Conservation (phyloP, 2,888 invertebrate species). For the Trachelus stipa region DNA sequence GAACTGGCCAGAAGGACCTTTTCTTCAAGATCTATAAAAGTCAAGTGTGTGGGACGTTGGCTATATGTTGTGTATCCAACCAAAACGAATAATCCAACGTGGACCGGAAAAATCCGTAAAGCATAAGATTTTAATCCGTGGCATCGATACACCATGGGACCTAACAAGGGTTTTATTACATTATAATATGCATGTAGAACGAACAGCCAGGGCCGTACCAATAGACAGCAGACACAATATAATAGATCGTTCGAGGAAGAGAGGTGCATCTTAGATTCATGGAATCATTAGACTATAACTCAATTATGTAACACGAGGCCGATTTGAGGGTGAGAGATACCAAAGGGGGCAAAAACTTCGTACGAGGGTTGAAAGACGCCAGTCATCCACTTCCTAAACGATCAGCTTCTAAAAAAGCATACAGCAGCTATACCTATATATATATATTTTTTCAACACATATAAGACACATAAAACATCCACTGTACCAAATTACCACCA, state of each 20-base stretch:
- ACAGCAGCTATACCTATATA: neutral
- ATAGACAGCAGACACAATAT: constrained; percentile 16
- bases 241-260: constrained; percentile 28
- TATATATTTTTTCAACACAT: neutral
- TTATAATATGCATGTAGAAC: constrained; percentile 24
- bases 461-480: neutral
- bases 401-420: neutral
- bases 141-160: constrained; percentile 17
- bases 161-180: constrained; percentile 25
- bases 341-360: constrained; percentile 8
- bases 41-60: neutral
- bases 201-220: neutral
- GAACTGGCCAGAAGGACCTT: neutral
- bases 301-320: constrained; percentile 27
- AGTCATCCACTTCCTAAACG: constrained; percentile 9
- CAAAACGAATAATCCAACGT: neutral
- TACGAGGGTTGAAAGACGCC: constrained; percentile 9
- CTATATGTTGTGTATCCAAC: neutral
- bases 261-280: constrained; percentile 25
- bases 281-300: constrained; percentile 30
- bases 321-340: constrained; percentile 15
- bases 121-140: constrained; percentile 3
- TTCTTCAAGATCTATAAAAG: neutral
- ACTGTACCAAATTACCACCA: neutral
- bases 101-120: constrained; percentile 31